A percentile compares a stretch with the other conserved stretches of the same genome.
phyloP scores from a whole-genome alignment of 2,888 invertebrate species.

The Ernsta delagoae region DNA sequence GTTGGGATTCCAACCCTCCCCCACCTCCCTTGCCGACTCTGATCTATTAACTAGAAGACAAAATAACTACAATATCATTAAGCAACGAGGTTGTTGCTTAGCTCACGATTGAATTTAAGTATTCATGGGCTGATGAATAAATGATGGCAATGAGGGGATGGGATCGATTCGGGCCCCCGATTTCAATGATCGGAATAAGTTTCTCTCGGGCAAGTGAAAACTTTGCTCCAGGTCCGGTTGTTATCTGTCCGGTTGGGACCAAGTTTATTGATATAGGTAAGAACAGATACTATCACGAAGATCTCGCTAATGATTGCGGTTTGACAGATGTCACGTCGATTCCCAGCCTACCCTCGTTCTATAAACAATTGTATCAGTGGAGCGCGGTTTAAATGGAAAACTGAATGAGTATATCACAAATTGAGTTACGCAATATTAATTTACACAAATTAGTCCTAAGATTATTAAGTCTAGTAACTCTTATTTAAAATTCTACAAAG shows the following conservation, averaged over 20 bases:
- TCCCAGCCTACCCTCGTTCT: constrained; percentile 18
- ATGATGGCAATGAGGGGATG: constrained; percentile 65
- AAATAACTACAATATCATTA: constrained; percentile 69
- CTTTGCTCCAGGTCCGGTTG: constrained; percentile 31
- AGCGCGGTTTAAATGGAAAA: constrained; percentile 20
- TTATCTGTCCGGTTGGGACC: constrained; percentile 16
- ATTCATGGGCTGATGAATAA: constrained; percentile 78
- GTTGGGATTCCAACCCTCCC: constrained; percentile 8
- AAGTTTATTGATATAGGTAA: constrained; percentile 28
- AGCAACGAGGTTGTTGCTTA: constrained; percentile 58
- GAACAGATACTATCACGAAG: constrained; percentile 21
- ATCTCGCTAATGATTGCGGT: constrained; percentile 30
- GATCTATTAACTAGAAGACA: constrained; percentile 38
- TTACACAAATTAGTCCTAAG: constrained; percentile 12
- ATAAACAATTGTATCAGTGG: constrained; percentile 31
- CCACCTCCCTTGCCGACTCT: constrained; percentile 18
- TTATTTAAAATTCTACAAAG: constrained; percentile 30
- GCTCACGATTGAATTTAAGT: constrained; percentile 72
- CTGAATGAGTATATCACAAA: constrained; percentile 21
- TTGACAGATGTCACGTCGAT: constrained; percentile 32
- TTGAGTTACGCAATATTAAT: constrained; percentile 23
- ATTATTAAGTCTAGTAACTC: no score
- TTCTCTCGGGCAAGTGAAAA: constrained; percentile 47
- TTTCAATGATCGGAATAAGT: constrained; percentile 70
- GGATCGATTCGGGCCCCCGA: constrained; percentile 68